Evolutionary conservation across 1,140 invertebrate genomes (phyloP).

Genomic region (Trachymyrmex septentrionalis): DNA sequence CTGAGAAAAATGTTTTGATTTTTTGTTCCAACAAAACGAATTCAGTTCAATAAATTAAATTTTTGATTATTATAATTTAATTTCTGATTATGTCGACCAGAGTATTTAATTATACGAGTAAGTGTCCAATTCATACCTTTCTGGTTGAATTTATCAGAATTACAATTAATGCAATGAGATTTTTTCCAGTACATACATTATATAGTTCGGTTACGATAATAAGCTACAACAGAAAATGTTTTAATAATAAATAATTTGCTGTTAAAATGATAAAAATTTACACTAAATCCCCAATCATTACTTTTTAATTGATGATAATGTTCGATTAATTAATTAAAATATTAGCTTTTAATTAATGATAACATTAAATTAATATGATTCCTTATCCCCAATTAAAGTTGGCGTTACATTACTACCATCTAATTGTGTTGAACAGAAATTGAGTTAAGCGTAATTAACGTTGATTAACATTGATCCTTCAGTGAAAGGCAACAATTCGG

Average conservation of each 20-base stretch:
- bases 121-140: too few species aligned
- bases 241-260: not conserved
- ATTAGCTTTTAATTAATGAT: not conserved
- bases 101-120: too few species aligned
- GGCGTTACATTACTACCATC: not conserved
- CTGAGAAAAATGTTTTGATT: too few species aligned
- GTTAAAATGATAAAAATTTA: not conserved
- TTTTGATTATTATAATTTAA: too few species aligned
- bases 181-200: too few species aligned
- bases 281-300: not conserved
- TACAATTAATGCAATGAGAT: too few species aligned
- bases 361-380: not conserved
- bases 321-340: not conserved
- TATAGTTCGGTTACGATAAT: not conserved
- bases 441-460: constrained; percentile 8
- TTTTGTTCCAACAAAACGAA: too few species aligned
- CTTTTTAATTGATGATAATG: not conserved
- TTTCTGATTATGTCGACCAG: too few species aligned
- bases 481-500: constrained; percentile 1
- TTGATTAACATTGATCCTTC: constrained; percentile 12
- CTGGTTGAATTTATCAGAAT: too few species aligned
- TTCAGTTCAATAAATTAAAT: too few species aligned
- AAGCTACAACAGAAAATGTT: not conserved
- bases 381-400: not conserved
- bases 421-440: constrained; percentile 4